Conservation (phyloP, 2,888 invertebrate genomes). For the Eilema depressum region DNA sequence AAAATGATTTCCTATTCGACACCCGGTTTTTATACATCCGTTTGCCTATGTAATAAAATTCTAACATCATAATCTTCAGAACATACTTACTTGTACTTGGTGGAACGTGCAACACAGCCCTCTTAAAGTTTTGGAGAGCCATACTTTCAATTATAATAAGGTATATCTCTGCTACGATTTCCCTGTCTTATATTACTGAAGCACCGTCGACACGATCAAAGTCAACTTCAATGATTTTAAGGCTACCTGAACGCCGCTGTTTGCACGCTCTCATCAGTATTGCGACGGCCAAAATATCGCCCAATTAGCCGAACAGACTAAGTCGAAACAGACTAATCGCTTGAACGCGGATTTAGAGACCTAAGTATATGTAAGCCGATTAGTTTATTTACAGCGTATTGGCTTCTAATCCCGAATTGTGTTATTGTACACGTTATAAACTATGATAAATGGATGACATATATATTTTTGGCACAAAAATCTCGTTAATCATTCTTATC, state of each 20-base stretch:
- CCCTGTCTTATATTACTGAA: not conserved
- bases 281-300: not conserved
- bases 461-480: not conserved
- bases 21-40: not conserved
- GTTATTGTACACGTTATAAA: not conserved
- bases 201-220: not conserved
- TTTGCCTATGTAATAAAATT: not conserved
- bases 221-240: not conserved
- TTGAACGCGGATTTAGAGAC: not conserved
- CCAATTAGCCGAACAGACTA: not conserved
- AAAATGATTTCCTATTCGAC: not conserved
- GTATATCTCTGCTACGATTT: not conserved
- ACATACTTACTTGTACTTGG: not conserved
- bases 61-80: not conserved
- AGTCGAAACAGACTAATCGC: not conserved
- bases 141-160: not conserved
- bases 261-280: too few species aligned
- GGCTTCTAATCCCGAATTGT: not conserved
- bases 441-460: not conserved
- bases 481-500: not conserved
- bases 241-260: not conserved
- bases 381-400: not conserved
- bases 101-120: not conserved
- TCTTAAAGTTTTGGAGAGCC: not conserved
- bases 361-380: not conserved